Evolutionary conservation across 37 sponge, comb jelly and placozoan species (phyloP), one percentile per base, ranked within the genome.

Genomic region (Aphrocallistes beatrix): DNA sequence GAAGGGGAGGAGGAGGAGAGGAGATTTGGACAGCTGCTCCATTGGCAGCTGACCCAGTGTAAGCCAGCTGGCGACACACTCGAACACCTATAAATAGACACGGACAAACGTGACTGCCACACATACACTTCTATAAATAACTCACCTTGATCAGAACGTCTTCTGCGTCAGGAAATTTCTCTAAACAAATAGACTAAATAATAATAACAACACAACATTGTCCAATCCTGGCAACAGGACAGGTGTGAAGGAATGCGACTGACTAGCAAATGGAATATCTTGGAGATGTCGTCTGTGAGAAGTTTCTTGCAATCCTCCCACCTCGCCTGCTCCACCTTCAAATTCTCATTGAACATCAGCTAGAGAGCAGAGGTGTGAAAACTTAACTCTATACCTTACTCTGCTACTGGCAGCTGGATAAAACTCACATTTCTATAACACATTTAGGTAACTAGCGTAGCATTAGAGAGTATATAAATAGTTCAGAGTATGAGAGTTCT

Each of bases 121-220:
- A 42, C 45, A 42, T 42, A 42, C 13, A 13, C 6, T 42, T 42
- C 13, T 6, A 42, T 42, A 16, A 13, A 13, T 42, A 16, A 13
- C 10, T 42, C n/a, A 60, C 75, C 75, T 60, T 60, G 10, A 60
- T 60, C 34, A 60, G n/a, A 25, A 60, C n/a, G n/a, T 6, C n/a
- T 60, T 60, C 75, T 3, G 8, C n/a, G 21, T 60, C 75, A 19
- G 75, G 75, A 30, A 60, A 60, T 60, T 60, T 60, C 34, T 60
- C 75, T 60, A 60, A 60, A 60, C 75, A 60, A 60, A 60, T 60
- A 60, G 75, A 60, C 75, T 60, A 60, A 47, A 60, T 60, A 60
- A 60, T 30, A 60, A 60, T 60, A 32, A n/a, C n/a, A n/a, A n/a
- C n/a, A n/a, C n/a, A n/a, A n/a, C n/a, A n/a, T n/a, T n/a, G n/a